Base-by-base conservation (phyloP, 92 coral and sea anemone species). In the Virgularia gustaviana region DNA sequence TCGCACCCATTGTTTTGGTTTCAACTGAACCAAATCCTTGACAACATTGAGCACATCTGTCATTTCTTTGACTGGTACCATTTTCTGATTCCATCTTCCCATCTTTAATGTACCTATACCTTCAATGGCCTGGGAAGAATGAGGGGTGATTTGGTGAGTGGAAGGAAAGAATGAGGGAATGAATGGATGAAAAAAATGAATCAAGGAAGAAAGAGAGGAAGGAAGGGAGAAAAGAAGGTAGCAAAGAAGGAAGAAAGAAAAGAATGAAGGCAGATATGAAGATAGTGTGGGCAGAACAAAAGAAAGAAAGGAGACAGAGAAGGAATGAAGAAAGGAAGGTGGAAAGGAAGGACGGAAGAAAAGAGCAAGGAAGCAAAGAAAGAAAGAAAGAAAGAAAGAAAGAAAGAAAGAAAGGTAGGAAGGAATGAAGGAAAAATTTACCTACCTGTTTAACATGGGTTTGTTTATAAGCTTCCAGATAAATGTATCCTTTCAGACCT, bases 1-100 rank as follows among this genome's bases (percentile, higher is more conserved):
- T n/a, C 99, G 70, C 51, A 94, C 99, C 99, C 99, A 94, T 58
- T 94, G 99, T 42, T 79, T 89, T 5, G 99, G 88, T 66, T 94
- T 94, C 27, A 94, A 63, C 36, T 96, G 86, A 35, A 94, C 88
- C 1, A 94, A 88, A 33, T 94, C 99, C 61, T 94, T 94, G 20
- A 94, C 99, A 18, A 94, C 99, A 71, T 87, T 94, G 70, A 94
- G 80, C 4, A 94, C 99, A 43, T 94, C 99, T 12, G 99, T 94
- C 99, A 94, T 94, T 73, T 94, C 99, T 52, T 77, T 87, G 54
- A 94, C 90, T 11, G 99, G 99, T 5, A 92, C 98, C 98, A 92
- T 92, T 79, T 84, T 86, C 39, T 92, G 98, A 27, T 87, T 85
- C 98, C 98, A 92, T 55, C 85, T 85, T 25, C 98, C 98, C 13